These are phyloP conservation scores for Ophioninae sp. DNA, from an alignment of 2,888 invertebrate genomes.

Conservation along the genomic window DNA sequence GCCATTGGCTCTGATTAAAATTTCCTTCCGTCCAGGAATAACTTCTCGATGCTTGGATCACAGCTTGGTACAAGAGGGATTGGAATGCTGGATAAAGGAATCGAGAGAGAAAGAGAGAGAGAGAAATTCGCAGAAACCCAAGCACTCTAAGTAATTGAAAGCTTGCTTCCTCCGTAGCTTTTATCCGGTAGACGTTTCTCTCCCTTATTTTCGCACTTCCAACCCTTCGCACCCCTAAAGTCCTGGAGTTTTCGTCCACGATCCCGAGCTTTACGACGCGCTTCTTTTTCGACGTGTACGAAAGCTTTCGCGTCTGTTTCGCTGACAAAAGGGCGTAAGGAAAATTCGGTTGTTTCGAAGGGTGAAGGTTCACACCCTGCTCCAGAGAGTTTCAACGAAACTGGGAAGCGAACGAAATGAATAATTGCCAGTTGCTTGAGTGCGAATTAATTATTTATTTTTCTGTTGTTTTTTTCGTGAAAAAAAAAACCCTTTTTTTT, in stretches of 20 bases:
- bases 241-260: slow-evolving; percentile 52
- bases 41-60: slow-evolving; percentile 59
- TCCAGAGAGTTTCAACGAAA: slow-evolving; percentile 33
- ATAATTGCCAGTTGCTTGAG: slow-evolving; percentile 57
- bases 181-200: slow-evolving; percentile 41
- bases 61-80: slow-evolving; percentile 11
- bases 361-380: slow-evolving; percentile 7
- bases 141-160: slow-evolving; percentile 72
- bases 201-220: slow-evolving; percentile 38
- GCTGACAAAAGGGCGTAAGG: neutral
- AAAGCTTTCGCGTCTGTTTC: neutral
- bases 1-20: slow-evolving; percentile 63
- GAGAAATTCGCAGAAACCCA: slow-evolving; percentile 48
- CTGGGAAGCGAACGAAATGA: slow-evolving; percentile 44
- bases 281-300: slow-evolving; percentile 29
- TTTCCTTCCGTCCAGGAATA: slow-evolving; percentile 61
- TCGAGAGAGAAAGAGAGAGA: neutral
- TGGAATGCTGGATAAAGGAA: neutral
- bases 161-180: slow-evolving; percentile 61
- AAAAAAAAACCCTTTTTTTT: slow-evolving; percentile 28
- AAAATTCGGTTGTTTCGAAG: neutral
- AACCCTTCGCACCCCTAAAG: slow-evolving; percentile 24
- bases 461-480: neutral
- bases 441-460: slow-evolving; percentile 29
- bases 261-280: slow-evolving; percentile 58